Base-by-base conservation (phyloP, 1,140 invertebrate species). In the Drosophila yakuba region DNA sequence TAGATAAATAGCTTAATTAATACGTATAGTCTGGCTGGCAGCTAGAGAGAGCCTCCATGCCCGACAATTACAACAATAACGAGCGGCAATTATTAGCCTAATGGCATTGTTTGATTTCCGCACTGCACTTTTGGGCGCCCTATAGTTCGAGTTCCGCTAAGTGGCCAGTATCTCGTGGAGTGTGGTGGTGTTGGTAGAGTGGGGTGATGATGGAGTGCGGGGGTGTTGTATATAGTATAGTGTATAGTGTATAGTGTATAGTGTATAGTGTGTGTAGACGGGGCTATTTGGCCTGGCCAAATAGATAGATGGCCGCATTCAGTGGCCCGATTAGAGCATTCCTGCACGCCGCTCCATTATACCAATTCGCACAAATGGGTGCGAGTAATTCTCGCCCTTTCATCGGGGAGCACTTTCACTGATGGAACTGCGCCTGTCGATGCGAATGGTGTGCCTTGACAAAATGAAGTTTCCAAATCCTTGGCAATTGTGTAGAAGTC, bases 1-100 rank as follows among this genome's bases (percentile, higher is more conserved):
- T 89, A 90, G 84, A 89, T 89, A 89, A 89, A 89, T 89, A 89
- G 84, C 84, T 89, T 89, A 89, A 89, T 89, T 89, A 89, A 89
- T 90, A 89, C 84, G 78, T 84, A 84, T 78, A 80, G 80, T 82
- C 55, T 57, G 61, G 38, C 41, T 55, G 23, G 35, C 41, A 51
- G 47, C 54, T 45, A 45, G 54, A 64, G 54, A 64, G 25, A 17
- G 59, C 50, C 60, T 48, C 44, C 39, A 32, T 32, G 62, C 71
- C 71, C 20, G 72, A 63, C 83, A 88, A 85, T 85, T 88, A 85
- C 83, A 85, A 82, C 82, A 82, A 85, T 85, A 88, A 85, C 79
- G 82, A 85, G 78, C 74, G 68, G 82, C 78, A 85, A 85, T 85
- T 85, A 85, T 85, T 85, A 55, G 78, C 82, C 83, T 85, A 85